These are phyloP conservation scores for Tor tambroides DNA, from an alignment of 2,113 vertebrate genomes.

Conservation along the genomic window DNA sequence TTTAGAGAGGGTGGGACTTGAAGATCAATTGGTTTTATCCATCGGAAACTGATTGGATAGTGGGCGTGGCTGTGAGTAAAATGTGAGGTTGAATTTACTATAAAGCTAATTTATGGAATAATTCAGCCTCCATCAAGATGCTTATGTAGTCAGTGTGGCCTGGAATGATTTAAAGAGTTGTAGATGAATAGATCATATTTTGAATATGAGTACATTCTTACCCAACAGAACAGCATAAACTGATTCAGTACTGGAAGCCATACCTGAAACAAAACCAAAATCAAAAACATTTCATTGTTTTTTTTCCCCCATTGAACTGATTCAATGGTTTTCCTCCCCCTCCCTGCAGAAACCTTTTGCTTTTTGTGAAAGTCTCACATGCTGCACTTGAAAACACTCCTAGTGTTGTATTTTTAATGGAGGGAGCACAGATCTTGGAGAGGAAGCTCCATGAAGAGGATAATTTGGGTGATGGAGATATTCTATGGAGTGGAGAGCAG, in stretches of 20 bases:
- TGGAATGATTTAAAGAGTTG: neutral
- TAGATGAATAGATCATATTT: neutral
- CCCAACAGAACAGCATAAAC: neutral
- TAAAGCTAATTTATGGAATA: neutral
- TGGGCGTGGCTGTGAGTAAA: neutral
- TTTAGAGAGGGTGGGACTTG: neutral
- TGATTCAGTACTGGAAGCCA: neutral
- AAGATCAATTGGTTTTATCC: neutral
- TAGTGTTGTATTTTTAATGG: slow-evolving; percentile 21
- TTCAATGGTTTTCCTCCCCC: neutral
- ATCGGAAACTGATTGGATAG: neutral
- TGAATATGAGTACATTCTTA: neutral
- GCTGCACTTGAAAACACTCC: neutral
- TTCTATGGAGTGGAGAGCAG: no score
- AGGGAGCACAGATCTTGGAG: neutral
- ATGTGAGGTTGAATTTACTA: neutral
- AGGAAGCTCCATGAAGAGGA: slow-evolving; percentile 13
- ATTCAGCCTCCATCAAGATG: neutral
- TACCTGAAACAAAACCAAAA: slow-evolving; percentile 14
- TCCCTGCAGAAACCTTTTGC: neutral
- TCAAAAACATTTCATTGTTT: neutral
- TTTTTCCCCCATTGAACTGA: neutral
- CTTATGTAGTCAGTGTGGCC: neutral
- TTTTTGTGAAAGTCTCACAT: neutral
- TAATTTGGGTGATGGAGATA: neutral